Base-by-base conservation (phyloP, 2,113 vertebrate species). In the Halcyon malimbica region DNA sequence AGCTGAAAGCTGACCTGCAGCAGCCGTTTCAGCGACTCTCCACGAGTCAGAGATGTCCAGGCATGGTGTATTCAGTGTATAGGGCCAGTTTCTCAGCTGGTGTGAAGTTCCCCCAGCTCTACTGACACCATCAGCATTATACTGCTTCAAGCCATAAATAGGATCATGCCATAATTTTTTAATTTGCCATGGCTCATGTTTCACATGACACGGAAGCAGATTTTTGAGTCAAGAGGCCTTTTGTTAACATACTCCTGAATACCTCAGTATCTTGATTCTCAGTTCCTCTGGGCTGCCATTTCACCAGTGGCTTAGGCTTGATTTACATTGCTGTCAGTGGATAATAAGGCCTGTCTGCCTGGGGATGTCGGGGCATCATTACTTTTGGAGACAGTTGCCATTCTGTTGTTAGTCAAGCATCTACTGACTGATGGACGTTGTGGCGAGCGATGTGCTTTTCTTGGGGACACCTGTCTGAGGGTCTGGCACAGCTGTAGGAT, bases 1-100 rank as follows among this genome's bases (percentile, higher is more conserved):
- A 90, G 48, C 73, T 96, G 94, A 91, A 97, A 96, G 65, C 86
- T 96, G 95, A 81, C 94, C 90, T 90, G 76, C 53, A 74, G n/a
- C 90, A 92, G 83, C 75, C 12, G 2, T 63, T 70, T 83, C 75
- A 84, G 69, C 69, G 23, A 46, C 26, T 82, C 86, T 84, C 69
- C 53, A 60, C 51, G 76, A 92, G 56, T 35, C 89, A 76, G 71
- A 70, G 73, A 67, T 80, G 83, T 46, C 77, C 93, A 93, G 70
- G 50, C 28, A 1, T 59, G 65, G 89, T 62, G 37, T 75, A 63
- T 78, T 35, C n/a, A n/a, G 69, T 2, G 2, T 42, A 57, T 1
- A 91, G n/a, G 42, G n/a, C 24, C 62, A 33, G 53, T 87, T 94
- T 81, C 80, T 92, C 39, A 89, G 56, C 83, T 87, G 29, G 14